Conservation (phyloP, 2,113 vertebrate species). For the Oreochromis tanganicae region DNA sequence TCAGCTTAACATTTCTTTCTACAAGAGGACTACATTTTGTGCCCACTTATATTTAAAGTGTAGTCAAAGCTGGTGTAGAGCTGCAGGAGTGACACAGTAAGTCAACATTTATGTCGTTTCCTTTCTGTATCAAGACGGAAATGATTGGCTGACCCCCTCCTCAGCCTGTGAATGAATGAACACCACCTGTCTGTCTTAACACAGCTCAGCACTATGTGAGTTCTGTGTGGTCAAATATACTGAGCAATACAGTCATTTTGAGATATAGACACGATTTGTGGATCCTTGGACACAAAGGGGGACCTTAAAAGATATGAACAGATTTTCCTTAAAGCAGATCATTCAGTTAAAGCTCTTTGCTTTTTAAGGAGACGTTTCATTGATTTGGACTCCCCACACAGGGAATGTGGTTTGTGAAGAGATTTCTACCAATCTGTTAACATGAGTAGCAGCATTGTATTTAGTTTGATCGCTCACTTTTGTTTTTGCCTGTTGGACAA, state of each 20-base stretch:
- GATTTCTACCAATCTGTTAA: background rate
- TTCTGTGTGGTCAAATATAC: background rate
- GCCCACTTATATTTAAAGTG: background rate
- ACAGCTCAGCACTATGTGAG: background rate
- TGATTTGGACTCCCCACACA: background rate
- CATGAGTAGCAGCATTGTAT: background rate
- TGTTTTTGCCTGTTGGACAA: slow-evolving; percentile 28
- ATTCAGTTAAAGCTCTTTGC: background rate
- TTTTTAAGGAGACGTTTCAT: background rate
- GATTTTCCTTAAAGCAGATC: background rate
- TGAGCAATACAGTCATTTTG: background rate
- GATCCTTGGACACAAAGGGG: background rate
- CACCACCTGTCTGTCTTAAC: background rate
- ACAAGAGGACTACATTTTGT: background rate
- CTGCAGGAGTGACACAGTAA: background rate
- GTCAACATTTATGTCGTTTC: background rate
- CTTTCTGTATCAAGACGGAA: background rate
- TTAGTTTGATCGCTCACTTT: background rate
- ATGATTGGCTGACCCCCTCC: background rate
- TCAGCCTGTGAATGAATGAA: background rate
- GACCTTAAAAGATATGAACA: background rate
- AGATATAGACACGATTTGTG: background rate
- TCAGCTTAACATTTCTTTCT: background rate
- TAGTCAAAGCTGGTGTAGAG: background rate
- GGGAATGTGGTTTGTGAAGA: background rate